Percentiles rank a stretch among this genome's conserved stretches.
Conservation (phyloP, 2,888 invertebrate species). For the Malachius bipustulatus region DNA sequence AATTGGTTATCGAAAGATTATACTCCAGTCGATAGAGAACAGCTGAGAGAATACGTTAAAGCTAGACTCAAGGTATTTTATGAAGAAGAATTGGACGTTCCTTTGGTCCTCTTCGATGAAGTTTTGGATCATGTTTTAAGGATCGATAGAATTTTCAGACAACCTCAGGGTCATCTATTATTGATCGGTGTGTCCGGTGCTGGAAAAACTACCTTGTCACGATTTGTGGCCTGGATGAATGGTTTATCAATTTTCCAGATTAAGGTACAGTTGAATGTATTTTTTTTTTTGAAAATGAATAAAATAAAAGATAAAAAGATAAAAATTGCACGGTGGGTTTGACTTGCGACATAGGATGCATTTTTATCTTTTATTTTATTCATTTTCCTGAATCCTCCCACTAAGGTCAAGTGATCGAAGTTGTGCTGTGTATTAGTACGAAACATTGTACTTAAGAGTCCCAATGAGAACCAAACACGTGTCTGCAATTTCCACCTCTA, state of each 20-base stretch:
- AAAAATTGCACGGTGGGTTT: no score
- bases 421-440: no score
- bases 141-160: conserved; percentile 98
- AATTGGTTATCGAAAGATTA: conserved; percentile 99
- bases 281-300: no score
- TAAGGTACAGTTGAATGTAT: no score
- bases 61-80: conserved; percentile 96
- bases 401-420: no score
- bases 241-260: conserved; percentile 98
- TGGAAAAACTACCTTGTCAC: conserved; percentile 96
- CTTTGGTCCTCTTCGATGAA: conserved; percentile 95
- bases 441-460: no score
- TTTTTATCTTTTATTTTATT: no score
- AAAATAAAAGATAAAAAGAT: no score
- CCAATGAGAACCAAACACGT: no score
- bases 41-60: conserved; percentile 90
- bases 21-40: conserved; percentile 88
- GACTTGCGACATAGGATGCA: no score
- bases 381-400: no score
- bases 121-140: conserved; percentile 97
- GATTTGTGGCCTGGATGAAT: conserved; percentile 99
- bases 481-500: no score
- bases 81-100: conserved; percentile 98
- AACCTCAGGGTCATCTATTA: conserved; percentile 95
- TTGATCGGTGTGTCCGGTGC: conserved; percentile 98